Percentiles rank a stretch among this genome's conserved stretches.
These are phyloP conservation scores for Graptemys geographica DNA, from an alignment of 2,797 vertebrate genomes.

Conservation along the genomic window DNA sequence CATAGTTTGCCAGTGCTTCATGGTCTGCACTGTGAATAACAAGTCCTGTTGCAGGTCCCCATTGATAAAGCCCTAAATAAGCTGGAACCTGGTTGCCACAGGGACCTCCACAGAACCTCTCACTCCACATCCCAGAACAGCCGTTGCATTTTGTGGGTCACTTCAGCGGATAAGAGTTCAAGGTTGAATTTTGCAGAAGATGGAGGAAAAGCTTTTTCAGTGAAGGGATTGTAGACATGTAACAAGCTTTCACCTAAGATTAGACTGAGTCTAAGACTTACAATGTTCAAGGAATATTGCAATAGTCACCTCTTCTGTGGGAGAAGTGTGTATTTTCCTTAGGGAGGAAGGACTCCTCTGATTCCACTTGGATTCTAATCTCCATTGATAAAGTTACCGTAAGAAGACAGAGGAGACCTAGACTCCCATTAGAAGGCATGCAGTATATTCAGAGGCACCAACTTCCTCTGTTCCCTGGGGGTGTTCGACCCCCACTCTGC, in stretches of 20 bases:
- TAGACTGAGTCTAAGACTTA: background rate
- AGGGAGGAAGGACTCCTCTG: background rate
- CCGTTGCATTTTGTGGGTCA: background rate
- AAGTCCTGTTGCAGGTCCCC: background rate
- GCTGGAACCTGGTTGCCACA: background rate
- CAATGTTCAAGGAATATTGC: rapidly evolving
- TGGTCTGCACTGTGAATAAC: background rate
- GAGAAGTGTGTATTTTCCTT: background rate
- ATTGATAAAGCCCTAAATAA: background rate
- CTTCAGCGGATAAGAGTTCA: background rate
- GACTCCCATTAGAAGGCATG: background rate
- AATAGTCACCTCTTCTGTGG: background rate
- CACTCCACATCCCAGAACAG: background rate
- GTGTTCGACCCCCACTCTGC: too few species aligned
- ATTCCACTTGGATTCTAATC: background rate
- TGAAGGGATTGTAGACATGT: background rate
- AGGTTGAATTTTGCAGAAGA: background rate
- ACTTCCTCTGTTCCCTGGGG: too few species aligned
- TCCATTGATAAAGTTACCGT: background rate
- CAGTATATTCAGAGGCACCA: too few species aligned
- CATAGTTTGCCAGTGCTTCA: background rate
- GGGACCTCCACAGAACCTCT: background rate
- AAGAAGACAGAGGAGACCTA: background rate
- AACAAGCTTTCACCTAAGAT: background rate
- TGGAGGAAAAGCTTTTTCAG: background rate